Conservation (phyloP, 2,797 vertebrate genomes). For the Paguma larvata region DNA sequence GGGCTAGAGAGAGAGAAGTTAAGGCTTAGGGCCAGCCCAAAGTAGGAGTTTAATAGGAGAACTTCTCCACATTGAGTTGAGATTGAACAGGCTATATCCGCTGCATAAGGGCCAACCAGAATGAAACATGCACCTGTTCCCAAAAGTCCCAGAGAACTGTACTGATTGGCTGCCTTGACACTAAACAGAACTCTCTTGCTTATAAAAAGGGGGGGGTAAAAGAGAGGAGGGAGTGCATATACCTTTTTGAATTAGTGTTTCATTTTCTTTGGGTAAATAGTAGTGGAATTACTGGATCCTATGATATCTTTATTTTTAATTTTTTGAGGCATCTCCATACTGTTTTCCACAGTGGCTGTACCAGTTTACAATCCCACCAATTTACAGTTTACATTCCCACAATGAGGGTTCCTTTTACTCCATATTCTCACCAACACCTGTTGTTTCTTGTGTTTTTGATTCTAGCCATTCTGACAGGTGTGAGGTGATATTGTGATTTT, state of each 20-base stretch:
- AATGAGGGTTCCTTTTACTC: neutral
- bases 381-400: neutral
- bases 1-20: neutral
- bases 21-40: neutral
- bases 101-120: neutral
- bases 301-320: neutral
- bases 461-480: neutral
- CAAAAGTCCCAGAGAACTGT: neutral
- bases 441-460: neutral
- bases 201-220: neutral
- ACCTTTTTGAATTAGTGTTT: neutral
- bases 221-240: neutral
- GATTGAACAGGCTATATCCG: neutral
- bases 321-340: neutral
- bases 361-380: neutral
- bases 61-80: neutral
- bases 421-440: neutral
- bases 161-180: neutral
- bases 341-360: neutral
- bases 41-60: neutral
- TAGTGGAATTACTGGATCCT: neutral
- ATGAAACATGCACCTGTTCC: neutral
- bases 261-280: neutral
- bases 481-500: neutral
- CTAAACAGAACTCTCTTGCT: slow-evolving; percentile 9